These are phyloP conservation scores for Arenicola marina DNA, from an alignment of 2,888 invertebrate species.

Conservation along the genomic window DNA sequence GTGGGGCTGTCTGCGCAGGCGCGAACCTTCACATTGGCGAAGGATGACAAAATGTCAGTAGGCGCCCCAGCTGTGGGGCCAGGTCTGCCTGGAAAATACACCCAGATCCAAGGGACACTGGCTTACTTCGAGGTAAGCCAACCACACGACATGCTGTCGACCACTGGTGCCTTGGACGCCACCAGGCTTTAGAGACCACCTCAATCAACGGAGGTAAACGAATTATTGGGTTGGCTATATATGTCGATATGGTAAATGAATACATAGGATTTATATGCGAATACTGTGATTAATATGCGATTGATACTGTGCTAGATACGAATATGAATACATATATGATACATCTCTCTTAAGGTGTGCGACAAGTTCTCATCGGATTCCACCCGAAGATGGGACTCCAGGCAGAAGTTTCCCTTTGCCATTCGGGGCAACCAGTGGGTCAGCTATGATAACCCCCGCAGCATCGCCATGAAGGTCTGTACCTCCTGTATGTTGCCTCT, in stretches of 20 bases:
- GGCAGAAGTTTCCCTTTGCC: conserved; percentile 94
- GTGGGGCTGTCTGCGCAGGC: conserved; percentile 94
- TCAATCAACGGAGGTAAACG: too few species aligned
- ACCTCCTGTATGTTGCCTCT: too few species aligned
- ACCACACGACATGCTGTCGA: not conserved
- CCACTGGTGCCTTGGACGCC: too few species aligned
- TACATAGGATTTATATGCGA: too few species aligned
- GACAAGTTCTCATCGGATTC: conserved; percentile 73
- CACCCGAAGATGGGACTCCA: conserved; percentile 86
- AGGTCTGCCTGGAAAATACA: conserved; percentile 83
- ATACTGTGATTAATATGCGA: too few species aligned
- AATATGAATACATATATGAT: not conserved
- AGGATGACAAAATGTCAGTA: conserved; percentile 58
- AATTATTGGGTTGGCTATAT: too few species aligned
- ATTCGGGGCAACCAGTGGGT: conserved; percentile 89
- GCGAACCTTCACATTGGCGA: conserved; percentile 43
- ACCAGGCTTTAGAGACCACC: too few species aligned
- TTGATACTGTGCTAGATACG: too few species aligned
- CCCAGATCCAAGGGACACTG: conserved; percentile 90
- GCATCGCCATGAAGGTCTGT: conserved; percentile 81
- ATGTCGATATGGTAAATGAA: too few species aligned
- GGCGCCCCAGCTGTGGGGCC: conserved; percentile 89
- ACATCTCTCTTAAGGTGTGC: conserved; percentile 70
- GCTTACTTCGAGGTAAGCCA: conserved; percentile 82
- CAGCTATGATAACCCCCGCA: conserved; percentile 83